phyloP scores from a whole-genome alignment of 1,140 invertebrate species.

The Drosophila obscura region DNA sequence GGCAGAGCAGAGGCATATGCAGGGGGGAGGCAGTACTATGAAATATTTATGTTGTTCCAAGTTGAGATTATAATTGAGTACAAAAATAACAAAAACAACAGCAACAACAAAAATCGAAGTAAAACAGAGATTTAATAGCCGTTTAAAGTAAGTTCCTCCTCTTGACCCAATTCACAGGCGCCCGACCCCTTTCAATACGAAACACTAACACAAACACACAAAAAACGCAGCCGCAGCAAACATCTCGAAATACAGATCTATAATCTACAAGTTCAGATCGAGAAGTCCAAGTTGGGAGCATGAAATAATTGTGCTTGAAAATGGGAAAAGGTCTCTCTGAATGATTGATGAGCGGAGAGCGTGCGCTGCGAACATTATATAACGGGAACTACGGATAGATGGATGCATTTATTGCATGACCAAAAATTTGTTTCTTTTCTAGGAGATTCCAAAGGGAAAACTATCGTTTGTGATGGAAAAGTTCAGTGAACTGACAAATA shows the following conservation, averaged over 20 bases:
- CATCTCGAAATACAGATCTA: slow-evolving; percentile 11
- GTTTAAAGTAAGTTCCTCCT: slow-evolving; percentile 73
- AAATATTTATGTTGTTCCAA: slow-evolving; percentile 67
- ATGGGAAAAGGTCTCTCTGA: background rate
- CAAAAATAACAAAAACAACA: slow-evolving; percentile 12
- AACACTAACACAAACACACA: slow-evolving; percentile 8
- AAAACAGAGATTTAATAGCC: slow-evolving; percentile 73
- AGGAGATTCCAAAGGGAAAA: background rate
- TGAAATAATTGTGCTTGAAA: background rate
- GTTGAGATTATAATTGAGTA: slow-evolving; percentile 56
- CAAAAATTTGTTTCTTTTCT: background rate
- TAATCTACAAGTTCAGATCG: slow-evolving; percentile 25
- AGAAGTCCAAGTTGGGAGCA: background rate
- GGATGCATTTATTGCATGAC: slow-evolving; percentile 1
- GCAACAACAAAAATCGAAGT: slow-evolving; percentile 18
- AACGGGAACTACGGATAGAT: background rate
- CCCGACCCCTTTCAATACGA: slow-evolving; percentile 29
- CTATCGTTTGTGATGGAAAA: slow-evolving; percentile 17
- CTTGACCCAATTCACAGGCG: slow-evolving; percentile 75
- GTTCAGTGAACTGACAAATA: slow-evolving; percentile 33
- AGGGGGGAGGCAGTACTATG: slow-evolving; percentile 32
- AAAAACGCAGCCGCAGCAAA: slow-evolving; percentile 8
- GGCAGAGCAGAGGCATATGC: too few relatives aligned
- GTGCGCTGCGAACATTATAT: slow-evolving; percentile 12
- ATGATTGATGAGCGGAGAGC: slow-evolving; percentile 4